Evolutionary conservation across 2,113 vertebrate genomes (phyloP), one percentile per base, ranked within the genome.

Genomic region (Panthera leo): DNA sequence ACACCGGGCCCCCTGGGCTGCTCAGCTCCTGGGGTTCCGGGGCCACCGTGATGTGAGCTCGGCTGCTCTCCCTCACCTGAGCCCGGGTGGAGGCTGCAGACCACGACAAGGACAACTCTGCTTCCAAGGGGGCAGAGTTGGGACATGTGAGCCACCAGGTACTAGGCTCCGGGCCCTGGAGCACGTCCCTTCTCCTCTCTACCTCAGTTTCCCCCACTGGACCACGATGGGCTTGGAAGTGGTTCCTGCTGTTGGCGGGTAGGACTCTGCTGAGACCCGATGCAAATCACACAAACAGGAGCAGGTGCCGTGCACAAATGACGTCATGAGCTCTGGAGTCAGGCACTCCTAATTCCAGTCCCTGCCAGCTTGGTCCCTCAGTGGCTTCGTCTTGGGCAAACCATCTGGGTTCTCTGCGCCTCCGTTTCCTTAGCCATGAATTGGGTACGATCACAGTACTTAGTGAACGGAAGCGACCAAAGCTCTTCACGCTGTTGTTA

Each of bases 21-120:
- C 27, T 42, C 84, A 31, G 75, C 12, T 42, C 19, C 85, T 16
- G 29, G 84, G 29, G 42, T 14, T 61, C 34, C 23, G 27, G 27
- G 3, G 42, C 53, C 11, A 7, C 67, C 1, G 15, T 2, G 5
- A 16, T 3, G 27, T 18, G 21, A 68, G 12, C 34, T n/a, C 15
- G 0, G 55, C 63, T 53, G 36, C 73, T 71, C 18, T 9, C 65
- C 79, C 21, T 14, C 71, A 19, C 19, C 71, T 2, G 1, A 51
- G 48, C 21, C 25, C 73, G 25, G 23, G 65, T 6, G 9, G 63
- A 63, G 73, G 34, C 63, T 71, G 10, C 27, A 31, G 58, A 79
- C 45, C 7, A 2, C 0, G 4, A 23, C 13, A 9, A 76, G 80
- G 31, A 29, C 12, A 11, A 21, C 16, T 31, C 23, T 36, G 11